phyloP scores from a whole-genome alignment of 2,797 vertebrate species.

The Tamandua tetradactyla region DNA sequence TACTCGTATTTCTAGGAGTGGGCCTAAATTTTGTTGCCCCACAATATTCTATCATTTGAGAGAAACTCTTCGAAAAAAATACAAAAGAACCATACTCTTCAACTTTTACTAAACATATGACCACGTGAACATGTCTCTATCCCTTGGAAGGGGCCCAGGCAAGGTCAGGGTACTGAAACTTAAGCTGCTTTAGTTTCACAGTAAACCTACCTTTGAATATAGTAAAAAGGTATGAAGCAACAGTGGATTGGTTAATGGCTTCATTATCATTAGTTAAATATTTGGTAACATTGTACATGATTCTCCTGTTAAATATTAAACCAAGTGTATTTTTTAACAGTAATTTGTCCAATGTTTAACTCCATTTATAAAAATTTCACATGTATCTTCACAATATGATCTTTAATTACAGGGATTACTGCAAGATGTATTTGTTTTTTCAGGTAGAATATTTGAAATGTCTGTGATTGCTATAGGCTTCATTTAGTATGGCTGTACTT shows the following conservation, averaged over 20 bases:
- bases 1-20: neutral
- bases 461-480: neutral
- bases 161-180: too few relatives aligned
- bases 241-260: neutral
- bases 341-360: neutral
- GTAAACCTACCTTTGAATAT: neutral
- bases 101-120: neutral
- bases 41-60: neutral
- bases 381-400: neutral
- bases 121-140: neutral
- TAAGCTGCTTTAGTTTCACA: neutral
- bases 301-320: conserved; percentile 49
- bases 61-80: neutral
- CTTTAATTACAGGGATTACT: neutral
- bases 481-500: neutral
- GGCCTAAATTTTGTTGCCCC: neutral
- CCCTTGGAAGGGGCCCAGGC: neutral
- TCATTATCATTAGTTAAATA: conserved; percentile 47
- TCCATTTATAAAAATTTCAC: neutral
- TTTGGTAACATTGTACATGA: neutral
- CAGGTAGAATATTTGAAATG: neutral
- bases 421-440: neutral
- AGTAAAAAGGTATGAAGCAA: neutral
- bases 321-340: neutral
- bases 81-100: neutral